A percentile compares a stretch with the other conserved stretches of the same genome.
Conservation (phyloP, 2,113 vertebrate species). For the Lichenostomus cassidix region DNA sequence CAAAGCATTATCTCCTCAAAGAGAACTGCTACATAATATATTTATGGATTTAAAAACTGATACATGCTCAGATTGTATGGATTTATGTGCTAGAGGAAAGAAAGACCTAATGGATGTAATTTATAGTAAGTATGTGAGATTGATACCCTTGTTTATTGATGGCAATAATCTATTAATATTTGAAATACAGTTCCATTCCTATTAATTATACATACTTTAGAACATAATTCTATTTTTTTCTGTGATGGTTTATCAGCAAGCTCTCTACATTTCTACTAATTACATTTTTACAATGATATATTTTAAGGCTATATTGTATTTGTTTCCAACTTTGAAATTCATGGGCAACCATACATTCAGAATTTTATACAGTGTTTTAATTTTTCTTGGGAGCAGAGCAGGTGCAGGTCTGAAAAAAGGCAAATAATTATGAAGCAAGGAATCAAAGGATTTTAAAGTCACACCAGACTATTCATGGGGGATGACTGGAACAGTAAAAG, state of each 20-base stretch:
- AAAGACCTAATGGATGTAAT: conserved; percentile 48
- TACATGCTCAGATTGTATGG: conserved; percentile 2
- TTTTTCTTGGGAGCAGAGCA: background rate
- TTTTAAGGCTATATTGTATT: background rate
- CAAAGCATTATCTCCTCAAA: conserved; percentile 29
- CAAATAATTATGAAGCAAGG: background rate
- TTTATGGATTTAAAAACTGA: conserved; percentile 3
- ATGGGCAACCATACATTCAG: background rate
- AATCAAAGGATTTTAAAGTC: background rate
- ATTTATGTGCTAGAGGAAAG: conserved; percentile 7
- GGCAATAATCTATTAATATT: conserved; percentile 68
- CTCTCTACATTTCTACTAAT: background rate
- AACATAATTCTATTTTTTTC: background rate
- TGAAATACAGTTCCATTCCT: conserved; percentile 44
- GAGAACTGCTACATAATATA: conserved; percentile 35
- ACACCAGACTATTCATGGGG: background rate
- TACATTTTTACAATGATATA: background rate
- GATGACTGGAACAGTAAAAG: background rate
- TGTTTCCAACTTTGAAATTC: background rate
- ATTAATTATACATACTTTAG: background rate
- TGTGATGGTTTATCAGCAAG: background rate
- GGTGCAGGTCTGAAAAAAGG: background rate
- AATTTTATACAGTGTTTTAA: background rate
- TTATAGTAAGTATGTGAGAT: conserved; percentile 35
- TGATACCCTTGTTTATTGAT: conserved; percentile 49